Evolutionary conservation across 2,113 vertebrate species (phyloP), one percentile per base, ranked within the genome.

Genomic region (Pterocles burchelli): DNA sequence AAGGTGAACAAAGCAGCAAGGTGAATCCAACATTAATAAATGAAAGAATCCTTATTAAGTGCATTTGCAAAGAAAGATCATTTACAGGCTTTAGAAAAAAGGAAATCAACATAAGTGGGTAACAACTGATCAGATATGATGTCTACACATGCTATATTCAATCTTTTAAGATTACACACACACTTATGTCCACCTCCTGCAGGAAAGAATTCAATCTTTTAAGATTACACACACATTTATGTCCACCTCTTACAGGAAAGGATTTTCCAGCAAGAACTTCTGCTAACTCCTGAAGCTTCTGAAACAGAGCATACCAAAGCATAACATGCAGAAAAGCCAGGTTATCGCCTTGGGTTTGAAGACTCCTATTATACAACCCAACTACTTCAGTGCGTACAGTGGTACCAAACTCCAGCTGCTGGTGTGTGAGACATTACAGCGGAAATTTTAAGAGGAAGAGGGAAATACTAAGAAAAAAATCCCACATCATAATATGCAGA

Each of bases 381-480:
- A 33, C 57, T 46, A 9, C 25, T 61, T 65, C 51, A 67, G 17
- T 5, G 3, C 12, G 17, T 41, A 26, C 34, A 93, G 59, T 7
- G 45, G 54, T 54, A 90, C 11, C 16, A 33, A 76, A n/a, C 4
- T 33, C 48, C 28, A 49, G 20, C 7, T 76, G 36, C 13, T 58
- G 18, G 25, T 1, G 1, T 16, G 5, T 48, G 48, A 43, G 11
- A 21, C 9, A 43, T 17, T 20, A 41, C 36, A 66, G 13, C 4
- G 17, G 17, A 62, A 91, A 82, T 54, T 54, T 79, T 36, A 82
- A 68, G 17, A 49, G 29, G 20, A 67, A 4, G 3, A 7, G 10
- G 34, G 31, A 73, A 68, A 74, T 17, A 52, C 2, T 28, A 34
- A n/a, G 48, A 4, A 7, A 13, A 51, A 38, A 14, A 1, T 0